Conservation (phyloP, 1,140 invertebrate species). For the Melanaphis sacchari region DNA sequence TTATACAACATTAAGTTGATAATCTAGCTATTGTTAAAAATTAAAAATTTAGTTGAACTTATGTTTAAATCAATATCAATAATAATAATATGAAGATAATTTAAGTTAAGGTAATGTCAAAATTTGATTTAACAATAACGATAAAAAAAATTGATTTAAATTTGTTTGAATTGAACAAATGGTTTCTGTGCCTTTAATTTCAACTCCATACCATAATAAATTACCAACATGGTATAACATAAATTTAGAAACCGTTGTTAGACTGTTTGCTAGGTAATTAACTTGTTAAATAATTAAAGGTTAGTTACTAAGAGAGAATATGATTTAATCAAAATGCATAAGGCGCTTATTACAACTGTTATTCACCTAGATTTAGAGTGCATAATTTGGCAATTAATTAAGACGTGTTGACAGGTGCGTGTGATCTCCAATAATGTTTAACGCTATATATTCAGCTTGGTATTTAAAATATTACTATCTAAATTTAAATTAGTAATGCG, state of each 20-base stretch:
- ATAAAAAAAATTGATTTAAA: not conserved
- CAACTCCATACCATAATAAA: not conserved
- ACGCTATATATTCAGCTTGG: not conserved
- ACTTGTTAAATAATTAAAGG: slow-evolving; percentile 36
- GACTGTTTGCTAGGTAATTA: slow-evolving; percentile 7
- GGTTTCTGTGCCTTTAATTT: not conserved
- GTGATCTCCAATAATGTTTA: slow-evolving; percentile 26
- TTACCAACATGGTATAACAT: not conserved
- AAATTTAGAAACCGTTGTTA: slow-evolving; percentile 1
- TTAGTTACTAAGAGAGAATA: slow-evolving; percentile 13
- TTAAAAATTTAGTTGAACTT: not conserved
- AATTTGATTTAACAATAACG: not conserved
- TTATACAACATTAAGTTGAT: not conserved
- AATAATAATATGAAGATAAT: not conserved
- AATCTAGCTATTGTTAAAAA: not conserved
- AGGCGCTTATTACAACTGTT: not conserved
- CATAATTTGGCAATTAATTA: slow-evolving; percentile 21
- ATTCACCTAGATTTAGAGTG: slow-evolving; percentile 7
- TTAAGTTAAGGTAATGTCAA: not conserved
- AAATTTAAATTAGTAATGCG: not conserved
- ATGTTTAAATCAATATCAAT: not conserved
- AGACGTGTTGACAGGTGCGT: not conserved
- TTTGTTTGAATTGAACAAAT: not conserved
- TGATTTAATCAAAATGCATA: slow-evolving; percentile 24
- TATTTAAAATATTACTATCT: not conserved